Base-by-base conservation (phyloP, 2,888 invertebrate species). In the Abscondita cerata region DNA sequence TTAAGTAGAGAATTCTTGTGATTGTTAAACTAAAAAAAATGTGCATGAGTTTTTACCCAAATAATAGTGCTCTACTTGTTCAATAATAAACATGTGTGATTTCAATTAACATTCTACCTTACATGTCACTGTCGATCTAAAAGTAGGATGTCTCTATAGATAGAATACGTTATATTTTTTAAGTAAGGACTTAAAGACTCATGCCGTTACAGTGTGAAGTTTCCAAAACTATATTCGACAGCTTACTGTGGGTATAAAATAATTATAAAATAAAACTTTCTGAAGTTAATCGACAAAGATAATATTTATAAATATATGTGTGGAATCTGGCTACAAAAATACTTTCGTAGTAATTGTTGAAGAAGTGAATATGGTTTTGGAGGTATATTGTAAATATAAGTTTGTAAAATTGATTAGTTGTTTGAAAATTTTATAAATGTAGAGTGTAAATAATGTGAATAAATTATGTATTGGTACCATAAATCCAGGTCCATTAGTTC, bases 371-470 rank as follows among this genome's bases (percentile, higher is more conserved):
- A 48, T 60, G 50, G n/a, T 54, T 54, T 50, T 25, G 20, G 40
- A 50, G 33, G 20, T 31, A 44, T 52, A 2, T 41, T 51, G 36
- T 33, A 54, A 57, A 50, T 52, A 16, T 25, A 25, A 25, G 9
- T 47, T 34, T 38, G 19, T n/a, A 36, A 53, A 18, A 16, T 25
- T 2, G 25, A 59, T 47, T 44, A 47, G 36, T 59, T 59, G 38
- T 52, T 52, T 57, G 31, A 58, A 52, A 51, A 34, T 50, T 60
- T 61, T 61, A 56, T 51, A 56, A 56, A 61, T 13, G 19, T 1
- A 60, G 13, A 19, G 13, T 64, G 63, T 64, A 64, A 50, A 59
- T 59, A 51, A 47, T 64, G 63, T 64, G 59, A 55, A 64, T 59
- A 64, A 51, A 52, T 47, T 52, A 55, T 55, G 57, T 58, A 59